These are phyloP conservation scores for Plecotus auritus DNA, from an alignment of 2,113 vertebrate species.

Conservation along the genomic window DNA sequence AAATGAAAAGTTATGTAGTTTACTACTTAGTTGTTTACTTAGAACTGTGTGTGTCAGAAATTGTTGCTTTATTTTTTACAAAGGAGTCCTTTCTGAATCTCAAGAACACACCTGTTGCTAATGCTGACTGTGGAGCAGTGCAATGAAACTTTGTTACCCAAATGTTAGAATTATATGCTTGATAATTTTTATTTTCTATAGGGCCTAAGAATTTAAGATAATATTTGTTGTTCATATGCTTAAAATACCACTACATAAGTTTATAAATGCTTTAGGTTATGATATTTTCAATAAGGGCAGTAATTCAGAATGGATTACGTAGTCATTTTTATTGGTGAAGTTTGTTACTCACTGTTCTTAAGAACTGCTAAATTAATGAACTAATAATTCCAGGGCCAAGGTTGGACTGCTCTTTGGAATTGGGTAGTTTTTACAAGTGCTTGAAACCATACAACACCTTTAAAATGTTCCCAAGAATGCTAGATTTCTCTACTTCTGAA, in stretches of 20 bases:
- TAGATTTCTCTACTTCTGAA: not conserved
- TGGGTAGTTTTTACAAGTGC: constrained; percentile 17
- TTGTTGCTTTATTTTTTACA: not conserved
- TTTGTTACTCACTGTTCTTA: not conserved
- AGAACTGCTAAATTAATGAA: not conserved
- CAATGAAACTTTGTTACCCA: not conserved
- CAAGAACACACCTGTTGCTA: not conserved
- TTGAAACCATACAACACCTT: not conserved
- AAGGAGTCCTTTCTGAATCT: constrained; percentile 5
- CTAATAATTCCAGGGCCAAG: not conserved
- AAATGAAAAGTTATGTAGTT: not conserved
- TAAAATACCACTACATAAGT: not conserved
- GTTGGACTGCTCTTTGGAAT: not conserved
- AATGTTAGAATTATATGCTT: constrained; percentile 17
- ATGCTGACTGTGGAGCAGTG: not conserved
- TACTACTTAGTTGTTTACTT: not conserved
- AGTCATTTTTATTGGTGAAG: not conserved
- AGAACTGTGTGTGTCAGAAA: not conserved
- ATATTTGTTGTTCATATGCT: not conserved
- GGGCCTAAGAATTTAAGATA: not conserved
- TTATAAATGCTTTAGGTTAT: not conserved
- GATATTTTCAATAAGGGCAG: not conserved
- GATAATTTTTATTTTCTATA: not conserved
- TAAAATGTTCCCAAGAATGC: not conserved
- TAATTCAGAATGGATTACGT: constrained; percentile 23